Percentiles rank a stretch among this genome's conserved stretches.
Evolutionary conservation across 35 echinoderm and acorn worm species (phyloP).

Genomic region (Antedon bifida): DNA sequence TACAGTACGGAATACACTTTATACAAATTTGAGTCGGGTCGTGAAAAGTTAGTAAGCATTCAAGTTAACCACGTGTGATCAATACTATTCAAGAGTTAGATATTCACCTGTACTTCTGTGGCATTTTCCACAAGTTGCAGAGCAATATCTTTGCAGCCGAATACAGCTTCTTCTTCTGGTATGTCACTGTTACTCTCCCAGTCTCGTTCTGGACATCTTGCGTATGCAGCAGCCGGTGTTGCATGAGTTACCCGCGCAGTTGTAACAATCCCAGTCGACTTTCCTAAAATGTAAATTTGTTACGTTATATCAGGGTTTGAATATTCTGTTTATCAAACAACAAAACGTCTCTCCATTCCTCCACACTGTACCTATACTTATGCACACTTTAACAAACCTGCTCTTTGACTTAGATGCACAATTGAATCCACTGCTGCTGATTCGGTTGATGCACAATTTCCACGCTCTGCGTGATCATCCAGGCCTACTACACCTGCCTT

Average conservation of each 20-base stretch:
- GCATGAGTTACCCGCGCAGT: conserved; percentile 27
- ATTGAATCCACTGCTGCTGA: conserved; percentile 16
- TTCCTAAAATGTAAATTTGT: conserved; percentile 6
- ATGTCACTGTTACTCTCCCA: conserved; percentile 28
- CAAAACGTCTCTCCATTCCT: too few relatives aligned
- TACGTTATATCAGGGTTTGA: too few relatives aligned
- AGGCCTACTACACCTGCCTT: conserved; percentile 11
- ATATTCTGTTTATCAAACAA: too few relatives aligned
- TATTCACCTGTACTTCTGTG: background rate
- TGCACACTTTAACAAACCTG: too few relatives aligned
- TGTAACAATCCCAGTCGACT: conserved; percentile 22
- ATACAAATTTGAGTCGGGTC: too few relatives aligned
- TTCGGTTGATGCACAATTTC: background rate
- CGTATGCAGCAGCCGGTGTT: conserved; percentile 25
- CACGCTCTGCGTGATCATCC: background rate
- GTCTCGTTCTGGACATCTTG: conserved; percentile 11
- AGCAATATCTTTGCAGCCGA: conserved; percentile 29
- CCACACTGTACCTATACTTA: too few relatives aligned
- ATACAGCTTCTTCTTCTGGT: background rate
- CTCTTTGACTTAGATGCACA: background rate
- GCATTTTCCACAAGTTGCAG: conserved; percentile 24
- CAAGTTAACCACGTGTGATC: too few relatives aligned
- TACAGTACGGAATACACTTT: too few relatives aligned
- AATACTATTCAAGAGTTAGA: too few relatives aligned
- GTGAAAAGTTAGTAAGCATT: too few relatives aligned